Percentiles rank a stretch among this genome's conserved stretches.
Evolutionary conservation across 53 echinoderm and acorn worm species (phyloP).

Genomic region (Pentamera pediparva): DNA sequence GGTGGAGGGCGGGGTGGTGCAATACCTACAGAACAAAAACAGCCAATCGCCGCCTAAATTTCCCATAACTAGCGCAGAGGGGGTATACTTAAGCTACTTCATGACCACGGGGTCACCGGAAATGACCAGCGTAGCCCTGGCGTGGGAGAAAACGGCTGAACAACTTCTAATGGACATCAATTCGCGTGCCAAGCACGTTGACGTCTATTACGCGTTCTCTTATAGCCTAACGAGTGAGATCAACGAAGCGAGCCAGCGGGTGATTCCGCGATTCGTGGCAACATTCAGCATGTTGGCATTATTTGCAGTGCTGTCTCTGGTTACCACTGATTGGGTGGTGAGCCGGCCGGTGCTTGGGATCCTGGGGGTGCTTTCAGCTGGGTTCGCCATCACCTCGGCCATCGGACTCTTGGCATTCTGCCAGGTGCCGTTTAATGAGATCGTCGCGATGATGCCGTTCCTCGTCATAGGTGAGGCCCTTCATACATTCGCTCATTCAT

Average conservation of each 20-base stretch:
- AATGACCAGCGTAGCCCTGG: constrained; percentile 34
- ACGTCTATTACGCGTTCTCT: constrained; percentile 44
- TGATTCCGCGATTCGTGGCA: constrained; percentile 68
- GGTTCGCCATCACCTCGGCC: constrained; percentile 72
- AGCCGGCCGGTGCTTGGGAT: constrained; percentile 85
- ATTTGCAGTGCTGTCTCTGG: constrained; percentile 79
- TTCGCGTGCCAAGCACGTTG: constrained; percentile 7
- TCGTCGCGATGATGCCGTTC: constrained; percentile 96
- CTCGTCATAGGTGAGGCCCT: constrained; percentile 81
- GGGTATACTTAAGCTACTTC: constrained; percentile 53
- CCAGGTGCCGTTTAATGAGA: constrained; percentile 71
- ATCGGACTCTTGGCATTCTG: constrained; percentile 75
- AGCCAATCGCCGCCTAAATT: neutral
- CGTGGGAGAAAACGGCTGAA: constrained; percentile 64
- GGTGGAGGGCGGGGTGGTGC: neutral
- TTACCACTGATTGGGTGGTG: constrained; percentile 92
- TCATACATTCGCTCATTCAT: no score
- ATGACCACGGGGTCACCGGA: constrained; percentile 41
- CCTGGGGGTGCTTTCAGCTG: constrained; percentile 78
- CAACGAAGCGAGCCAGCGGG: constrained; percentile 62
- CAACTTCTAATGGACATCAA: constrained; percentile 32
- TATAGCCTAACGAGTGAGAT: constrained; percentile 63
- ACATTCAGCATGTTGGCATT: constrained; percentile 80
- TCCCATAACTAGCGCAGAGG: constrained; percentile 21
- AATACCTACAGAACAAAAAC: constrained; percentile 9